Evolutionary conservation across 2,888 invertebrate genomes (phyloP).

Genomic region (Ornithoptera alexandrae): DNA sequence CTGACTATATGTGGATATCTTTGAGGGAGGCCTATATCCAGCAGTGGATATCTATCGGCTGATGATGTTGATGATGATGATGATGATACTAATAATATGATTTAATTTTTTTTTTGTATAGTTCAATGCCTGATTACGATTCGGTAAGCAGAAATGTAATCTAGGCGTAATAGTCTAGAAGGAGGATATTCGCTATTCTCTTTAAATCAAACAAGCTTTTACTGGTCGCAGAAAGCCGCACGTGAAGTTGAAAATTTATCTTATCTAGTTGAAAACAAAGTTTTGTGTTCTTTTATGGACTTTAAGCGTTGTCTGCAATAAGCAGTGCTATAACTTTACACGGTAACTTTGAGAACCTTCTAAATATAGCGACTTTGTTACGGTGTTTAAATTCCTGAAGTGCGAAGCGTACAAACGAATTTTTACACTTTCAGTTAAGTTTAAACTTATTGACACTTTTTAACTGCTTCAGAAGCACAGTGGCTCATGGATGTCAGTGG

Average conservation of each 20-base stretch:
- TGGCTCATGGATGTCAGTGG: neutral
- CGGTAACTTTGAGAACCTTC: neutral
- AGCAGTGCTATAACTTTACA: neutral
- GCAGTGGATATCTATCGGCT: no score
- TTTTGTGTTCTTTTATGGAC: constrained; percentile 3
- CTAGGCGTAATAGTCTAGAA: no score
- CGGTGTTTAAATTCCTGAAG: neutral
- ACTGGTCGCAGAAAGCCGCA: neutral
- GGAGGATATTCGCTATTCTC: no score
- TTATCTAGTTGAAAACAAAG: neutral
- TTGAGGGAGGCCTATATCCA: no score
- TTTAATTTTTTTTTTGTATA: no score
- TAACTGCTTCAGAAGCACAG: neutral
- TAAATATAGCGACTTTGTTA: neutral
- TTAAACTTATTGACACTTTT: neutral
- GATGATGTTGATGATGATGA: no score
- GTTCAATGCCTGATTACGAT: no score
- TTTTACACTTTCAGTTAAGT: constrained; percentile 6
- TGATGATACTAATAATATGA: no score
- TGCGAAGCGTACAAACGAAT: neutral
- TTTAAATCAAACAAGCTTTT: no score
- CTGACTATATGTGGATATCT: no score
- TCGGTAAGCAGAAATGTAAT: no score
- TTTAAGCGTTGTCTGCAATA: constrained; percentile 3
- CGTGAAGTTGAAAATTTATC: neutral